phyloP scores from a whole-genome alignment of 1,140 invertebrate genomes.

The Zaprionus lachaisei region DNA sequence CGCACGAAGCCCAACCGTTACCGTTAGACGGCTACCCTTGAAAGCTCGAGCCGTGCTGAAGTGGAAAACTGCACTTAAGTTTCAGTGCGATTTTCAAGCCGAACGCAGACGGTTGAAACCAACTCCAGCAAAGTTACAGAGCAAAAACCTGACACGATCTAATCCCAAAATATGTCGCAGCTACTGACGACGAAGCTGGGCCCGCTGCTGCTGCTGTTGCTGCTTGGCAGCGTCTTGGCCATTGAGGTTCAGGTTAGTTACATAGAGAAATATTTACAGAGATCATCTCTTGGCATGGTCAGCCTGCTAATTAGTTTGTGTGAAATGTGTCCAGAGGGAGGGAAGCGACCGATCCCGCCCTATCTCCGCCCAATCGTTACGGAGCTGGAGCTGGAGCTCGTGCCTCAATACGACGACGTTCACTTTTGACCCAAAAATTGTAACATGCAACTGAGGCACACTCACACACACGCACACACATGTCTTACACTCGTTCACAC shows the following conservation, averaged over 20 bases:
- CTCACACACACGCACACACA: conserved; percentile 17
- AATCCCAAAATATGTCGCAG: conserved; percentile 33
- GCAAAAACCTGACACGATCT: conserved; percentile 7
- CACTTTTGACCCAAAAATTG: conserved; percentile 84
- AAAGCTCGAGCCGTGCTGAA: conserved; percentile 54
- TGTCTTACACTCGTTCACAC: conserved; percentile 29
- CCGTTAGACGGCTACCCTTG: conserved; percentile 66
- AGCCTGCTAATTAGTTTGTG: conserved; percentile 27
- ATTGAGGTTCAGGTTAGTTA: conserved; percentile 70
- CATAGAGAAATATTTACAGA: conserved; percentile 17
- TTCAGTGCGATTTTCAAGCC: conserved; percentile 73
- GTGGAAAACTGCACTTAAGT: conserved; percentile 70
- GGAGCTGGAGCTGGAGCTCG: conserved; percentile 5
- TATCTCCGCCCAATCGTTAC: conserved; percentile 12
- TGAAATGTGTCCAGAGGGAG: conserved; percentile 1
- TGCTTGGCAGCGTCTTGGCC: conserved; percentile 51
- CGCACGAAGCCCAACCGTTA: conserved; percentile 14
- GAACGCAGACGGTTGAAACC: conserved; percentile 60
- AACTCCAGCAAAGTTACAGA: background rate
- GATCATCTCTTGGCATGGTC: conserved; percentile 13
- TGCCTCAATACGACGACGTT: conserved; percentile 53
- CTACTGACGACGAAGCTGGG: conserved; percentile 32
- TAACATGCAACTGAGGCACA: conserved; percentile 70
- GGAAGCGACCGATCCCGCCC: conserved; percentile 3
- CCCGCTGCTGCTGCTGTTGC: conserved; percentile 40